Evolutionary conservation across 2,113 vertebrate species (phyloP).

Genomic region (Cairina moschata): DNA sequence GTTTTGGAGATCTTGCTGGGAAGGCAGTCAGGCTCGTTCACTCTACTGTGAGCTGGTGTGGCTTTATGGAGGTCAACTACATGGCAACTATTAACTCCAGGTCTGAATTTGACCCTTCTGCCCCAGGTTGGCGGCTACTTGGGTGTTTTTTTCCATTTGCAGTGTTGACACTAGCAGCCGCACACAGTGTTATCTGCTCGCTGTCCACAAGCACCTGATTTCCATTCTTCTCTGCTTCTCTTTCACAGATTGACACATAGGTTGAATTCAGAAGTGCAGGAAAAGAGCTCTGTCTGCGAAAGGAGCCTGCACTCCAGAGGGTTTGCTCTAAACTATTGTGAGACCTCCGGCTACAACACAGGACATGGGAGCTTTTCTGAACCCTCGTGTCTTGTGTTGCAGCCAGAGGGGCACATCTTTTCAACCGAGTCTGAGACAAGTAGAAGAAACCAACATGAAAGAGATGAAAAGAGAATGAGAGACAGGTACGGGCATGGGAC

Average conservation of each 20-base stretch:
- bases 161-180: conserved; percentile 22
- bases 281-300: not conserved
- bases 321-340: conserved; percentile 67
- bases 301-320: not conserved
- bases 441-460: conserved; percentile 45
- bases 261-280: not conserved
- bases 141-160: conserved; percentile 25
- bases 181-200: conserved; percentile 31
- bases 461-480: conserved; percentile 5
- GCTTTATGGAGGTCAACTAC: not conserved
- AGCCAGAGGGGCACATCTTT: conserved; percentile 83
- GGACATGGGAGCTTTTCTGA: conserved; percentile 83
- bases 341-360: conserved; percentile 85
- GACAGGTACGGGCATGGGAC: not conserved
- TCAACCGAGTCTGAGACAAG: conserved; percentile 52
- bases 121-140: not conserved
- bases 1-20: not conserved
- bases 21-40: not conserved
- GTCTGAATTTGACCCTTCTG: conserved; percentile 8
- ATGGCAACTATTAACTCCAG: not conserved
- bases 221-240: conserved; percentile 46
- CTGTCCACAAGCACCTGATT: not conserved
- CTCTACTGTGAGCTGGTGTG: not conserved
- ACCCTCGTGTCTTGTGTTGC: conserved; percentile 89
- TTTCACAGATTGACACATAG: not conserved